These are phyloP conservation scores for cat (Felis catus) DNA, from an alignment of 2,113 vertebrate species.

Conservation along the genomic window DNA sequence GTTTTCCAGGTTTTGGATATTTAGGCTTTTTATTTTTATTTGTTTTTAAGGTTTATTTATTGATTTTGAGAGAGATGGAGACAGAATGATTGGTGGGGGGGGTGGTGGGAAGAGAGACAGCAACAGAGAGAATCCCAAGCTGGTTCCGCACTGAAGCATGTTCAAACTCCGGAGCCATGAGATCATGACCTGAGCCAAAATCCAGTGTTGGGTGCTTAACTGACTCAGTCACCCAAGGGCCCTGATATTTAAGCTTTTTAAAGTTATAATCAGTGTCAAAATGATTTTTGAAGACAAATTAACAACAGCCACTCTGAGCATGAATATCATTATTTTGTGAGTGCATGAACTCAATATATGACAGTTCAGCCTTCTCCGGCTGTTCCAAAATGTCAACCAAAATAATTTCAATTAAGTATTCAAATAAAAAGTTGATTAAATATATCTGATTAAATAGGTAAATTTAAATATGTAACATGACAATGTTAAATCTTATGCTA, in stretches of 20 bases:
- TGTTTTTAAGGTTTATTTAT: no score
- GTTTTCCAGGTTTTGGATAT: not conserved
- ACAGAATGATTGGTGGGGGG: no score
- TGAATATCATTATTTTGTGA: not conserved
- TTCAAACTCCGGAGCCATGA: no score
- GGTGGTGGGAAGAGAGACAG: no score
- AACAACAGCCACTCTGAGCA: not conserved
- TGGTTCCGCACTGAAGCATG: no score
- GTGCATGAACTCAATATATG: not conserved
- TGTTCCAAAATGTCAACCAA: conserved; percentile 32
- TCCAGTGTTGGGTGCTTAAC: no score
- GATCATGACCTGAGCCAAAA: no score
- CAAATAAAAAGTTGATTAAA: conserved; percentile 61
- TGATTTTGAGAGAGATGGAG: no score
- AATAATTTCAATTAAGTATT: conserved; percentile 55
- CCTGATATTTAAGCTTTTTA: not conserved
- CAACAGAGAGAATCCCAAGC: no score
- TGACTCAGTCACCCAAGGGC: no score
- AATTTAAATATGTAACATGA: conserved; percentile 50
- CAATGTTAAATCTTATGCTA: conserved; percentile 51
- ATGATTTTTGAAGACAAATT: not conserved
- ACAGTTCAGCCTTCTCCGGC: not conserved
- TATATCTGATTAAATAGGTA: conserved; percentile 44
- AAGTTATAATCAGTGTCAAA: not conserved
- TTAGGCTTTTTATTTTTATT: not conserved